Conservation (phyloP, 2,888 invertebrate species). For the Tipula lateralis region DNA sequence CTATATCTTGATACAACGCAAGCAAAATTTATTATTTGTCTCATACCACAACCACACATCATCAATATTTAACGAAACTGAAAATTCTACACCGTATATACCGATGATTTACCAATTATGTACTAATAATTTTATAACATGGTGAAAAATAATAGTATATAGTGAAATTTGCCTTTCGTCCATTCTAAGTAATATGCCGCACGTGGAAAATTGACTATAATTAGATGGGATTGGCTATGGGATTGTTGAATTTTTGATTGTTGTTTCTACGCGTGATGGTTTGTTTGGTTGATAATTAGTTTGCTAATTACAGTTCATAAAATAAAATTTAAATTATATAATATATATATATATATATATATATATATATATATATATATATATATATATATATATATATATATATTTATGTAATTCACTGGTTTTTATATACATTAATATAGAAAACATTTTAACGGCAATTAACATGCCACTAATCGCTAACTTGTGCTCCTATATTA, state of each 20-base stretch:
- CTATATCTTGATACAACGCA: neutral
- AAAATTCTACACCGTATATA: neutral
- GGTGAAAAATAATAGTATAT: neutral
- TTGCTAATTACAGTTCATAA: neutral
- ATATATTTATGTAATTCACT: neutral
- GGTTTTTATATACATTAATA: no score
- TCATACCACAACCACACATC: neutral
- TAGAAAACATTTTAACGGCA: neutral
- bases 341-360: no score
- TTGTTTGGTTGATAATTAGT: neutral
- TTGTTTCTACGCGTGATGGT: neutral
- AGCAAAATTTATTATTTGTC: neutral
- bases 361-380: no score
- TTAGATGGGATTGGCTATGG: neutral
- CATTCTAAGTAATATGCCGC: neutral
- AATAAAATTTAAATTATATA: no score
- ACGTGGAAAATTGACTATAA: neutral
- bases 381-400: no score
- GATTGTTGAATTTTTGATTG: neutral
- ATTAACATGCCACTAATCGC: neutral
- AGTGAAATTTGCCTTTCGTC: neutral
- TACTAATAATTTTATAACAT: neutral
- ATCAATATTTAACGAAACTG: neutral
- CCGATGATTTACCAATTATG: neutral
- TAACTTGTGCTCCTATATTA: neutral